A percentile compares a stretch with the other conserved stretches of the same genome.
These are phyloP conservation scores for Formica exsecta DNA, from an alignment of 1,140 invertebrate genomes.

Conservation along the genomic window DNA sequence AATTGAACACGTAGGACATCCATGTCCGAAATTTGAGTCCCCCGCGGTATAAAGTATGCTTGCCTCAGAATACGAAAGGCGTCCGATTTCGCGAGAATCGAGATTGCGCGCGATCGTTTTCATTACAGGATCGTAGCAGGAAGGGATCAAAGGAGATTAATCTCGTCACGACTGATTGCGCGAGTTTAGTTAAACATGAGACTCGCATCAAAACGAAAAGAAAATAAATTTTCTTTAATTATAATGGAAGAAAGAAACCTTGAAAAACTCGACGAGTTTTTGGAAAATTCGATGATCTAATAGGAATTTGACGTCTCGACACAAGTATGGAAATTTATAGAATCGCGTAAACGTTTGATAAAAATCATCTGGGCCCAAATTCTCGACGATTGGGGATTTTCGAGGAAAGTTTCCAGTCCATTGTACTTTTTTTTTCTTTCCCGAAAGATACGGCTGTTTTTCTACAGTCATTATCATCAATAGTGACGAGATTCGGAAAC, in stretches of 20 bases:
- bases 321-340: too few relatives aligned
- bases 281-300: neutral
- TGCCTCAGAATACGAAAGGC: neutral
- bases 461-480: conserved; percentile 35
- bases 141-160: conserved; percentile 20
- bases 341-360: too few relatives aligned
- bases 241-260: neutral
- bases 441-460: conserved; percentile 20
- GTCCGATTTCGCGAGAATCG: conserved; percentile 30
- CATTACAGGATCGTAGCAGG: neutral
- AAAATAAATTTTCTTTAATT: neutral
- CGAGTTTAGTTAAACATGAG: conserved; percentile 35
- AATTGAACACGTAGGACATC: conserved; percentile 51
- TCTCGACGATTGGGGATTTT: too few relatives aligned
- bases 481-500: neutral
- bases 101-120: conserved; percentile 19
- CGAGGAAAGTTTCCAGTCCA: neutral
- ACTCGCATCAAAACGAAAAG: neutral
- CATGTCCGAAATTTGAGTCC: conserved; percentile 44
- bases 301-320: neutral
- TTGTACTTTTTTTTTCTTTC: too few relatives aligned
- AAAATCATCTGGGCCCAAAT: neutral
- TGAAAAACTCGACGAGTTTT: neutral
- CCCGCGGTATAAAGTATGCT: conserved; percentile 41
- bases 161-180: neutral